A percentile compares a stretch with the other conserved stretches of the same genome.
Conservation (phyloP, 2,888 invertebrate species). For the Odontocerum albicorne region DNA sequence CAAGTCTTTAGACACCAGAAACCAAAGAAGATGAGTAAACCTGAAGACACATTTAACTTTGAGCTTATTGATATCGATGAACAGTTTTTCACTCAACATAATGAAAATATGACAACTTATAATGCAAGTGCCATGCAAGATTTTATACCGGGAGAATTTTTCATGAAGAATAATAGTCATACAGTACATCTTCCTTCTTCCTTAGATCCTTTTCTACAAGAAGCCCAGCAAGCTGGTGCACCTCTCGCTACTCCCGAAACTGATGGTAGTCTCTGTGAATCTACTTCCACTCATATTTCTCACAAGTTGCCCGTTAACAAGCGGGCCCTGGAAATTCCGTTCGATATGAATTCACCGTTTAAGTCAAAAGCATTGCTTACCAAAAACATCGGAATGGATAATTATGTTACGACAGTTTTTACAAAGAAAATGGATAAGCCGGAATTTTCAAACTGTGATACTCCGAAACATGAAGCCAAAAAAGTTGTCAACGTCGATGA, state of each 20-base stretch:
- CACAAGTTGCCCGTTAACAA: conserved; percentile 52
- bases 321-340: conserved; percentile 50
- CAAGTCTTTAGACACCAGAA: conserved; percentile 69
- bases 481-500: conserved; percentile 41
- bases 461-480: conserved; percentile 30
- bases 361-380: conserved; percentile 62
- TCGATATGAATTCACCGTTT: conserved; percentile 47
- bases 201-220: conserved; percentile 49
- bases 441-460: conserved; percentile 18
- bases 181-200: conserved; percentile 47
- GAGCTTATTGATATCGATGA: conserved; percentile 85
- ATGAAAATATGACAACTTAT: conserved; percentile 55
- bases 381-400: conserved; percentile 71
- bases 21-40: conserved; percentile 63
- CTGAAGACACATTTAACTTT: conserved; percentile 80
- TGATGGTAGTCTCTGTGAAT: conserved; percentile 61
- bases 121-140: conserved; percentile 51
- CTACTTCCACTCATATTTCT: conserved; percentile 56
- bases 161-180: conserved; percentile 44
- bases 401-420: conserved; percentile 70
- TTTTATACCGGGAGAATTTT: conserved; percentile 57
- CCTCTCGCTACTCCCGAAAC: conserved; percentile 65
- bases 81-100: conserved; percentile 48
- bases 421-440: conserved; percentile 50
- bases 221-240: conserved; percentile 43